Base-by-base conservation (phyloP, 1,140 invertebrate genomes). In the Cherax quadricarinatus region DNA sequence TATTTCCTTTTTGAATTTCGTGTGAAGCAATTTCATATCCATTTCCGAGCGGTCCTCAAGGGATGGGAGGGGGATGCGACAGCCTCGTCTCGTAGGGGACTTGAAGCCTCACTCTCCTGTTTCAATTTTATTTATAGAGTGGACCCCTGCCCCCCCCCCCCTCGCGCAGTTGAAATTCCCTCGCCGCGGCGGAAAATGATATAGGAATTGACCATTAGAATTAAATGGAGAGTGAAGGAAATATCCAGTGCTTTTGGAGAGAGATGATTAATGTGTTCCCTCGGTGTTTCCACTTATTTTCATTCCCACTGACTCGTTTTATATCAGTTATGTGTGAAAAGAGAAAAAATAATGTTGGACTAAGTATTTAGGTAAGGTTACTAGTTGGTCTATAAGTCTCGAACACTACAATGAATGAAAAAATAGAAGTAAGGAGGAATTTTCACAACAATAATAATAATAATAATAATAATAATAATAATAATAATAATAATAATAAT, bases 11-110 rank as follows among this genome's bases (percentile, higher is more conserved):
- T 53, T 70, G 83, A 85, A 66, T 85, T 30, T 85, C 83, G 83
- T 49, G 83, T 85, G 83, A 85, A 10, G 83, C 83, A 85, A 85
- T 85, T 85, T 85, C 60, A 85, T 70, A 85, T 85, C 83, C 60
- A 85, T 66, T 85, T 85, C 60, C 83, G 53, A 48, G 83, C 83
- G 60, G 60, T 85, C 70, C 83, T 85, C 83, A 70, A 16, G 83
- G 83, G 83, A 70, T 75, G 4, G 75, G 41, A 21, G 10, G 78
- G 57, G 53, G 21, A 53, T 48, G 7, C 9, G 18, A 21, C 49
- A 48, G 62, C 18, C 49, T 24, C 16, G 12, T 75, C 49, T 49
- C 30, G 53, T 41, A 87, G 70, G 62, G 62, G 14, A 18, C 62
- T 16, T 18, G 18, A 16, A 66, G 62, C 62, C 62, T 66, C 62